Percentiles rank a stretch among this genome's conserved stretches.
phyloP scores from a whole-genome alignment of 2,888 invertebrate species.

The Drosophila kuntzei region DNA sequence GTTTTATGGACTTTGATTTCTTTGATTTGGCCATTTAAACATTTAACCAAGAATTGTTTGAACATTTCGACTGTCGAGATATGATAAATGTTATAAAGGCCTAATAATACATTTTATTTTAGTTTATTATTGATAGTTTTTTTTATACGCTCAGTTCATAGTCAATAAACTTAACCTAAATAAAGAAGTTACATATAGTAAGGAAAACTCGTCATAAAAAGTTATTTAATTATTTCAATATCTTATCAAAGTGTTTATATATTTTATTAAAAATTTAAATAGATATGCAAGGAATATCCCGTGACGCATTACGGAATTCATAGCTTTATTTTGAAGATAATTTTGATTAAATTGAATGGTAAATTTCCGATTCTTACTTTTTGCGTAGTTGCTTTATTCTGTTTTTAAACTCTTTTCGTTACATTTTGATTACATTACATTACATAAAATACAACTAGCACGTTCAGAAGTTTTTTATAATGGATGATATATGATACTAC shows the following conservation, averaged over 20 bases:
- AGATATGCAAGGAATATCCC: background rate
- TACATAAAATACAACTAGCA: constrained; percentile 38
- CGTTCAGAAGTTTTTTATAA: constrained; percentile 30
- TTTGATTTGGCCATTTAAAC: constrained; percentile 42
- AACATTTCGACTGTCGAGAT: background rate
- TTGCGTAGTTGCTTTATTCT: background rate
- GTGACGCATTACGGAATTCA: constrained; percentile 1
- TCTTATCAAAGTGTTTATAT: constrained; percentile 4
- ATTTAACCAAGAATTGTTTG: constrained; percentile 23
- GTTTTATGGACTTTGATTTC: constrained; percentile 52
- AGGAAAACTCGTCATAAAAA: background rate
- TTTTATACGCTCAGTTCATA: background rate
- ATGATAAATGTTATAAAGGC: constrained; percentile 16
- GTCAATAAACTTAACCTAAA: background rate
- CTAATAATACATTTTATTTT: background rate
- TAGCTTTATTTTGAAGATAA: background rate
- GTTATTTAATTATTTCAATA: constrained; percentile 3
- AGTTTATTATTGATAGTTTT: background rate
- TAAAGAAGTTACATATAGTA: background rate
- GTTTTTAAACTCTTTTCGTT: background rate
- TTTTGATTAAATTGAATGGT: background rate
- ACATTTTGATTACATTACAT: constrained; percentile 14
- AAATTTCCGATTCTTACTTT: background rate
- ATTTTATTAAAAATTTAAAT: background rate
- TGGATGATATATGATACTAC: constrained; percentile 39